These are phyloP conservation scores for Phymatocera aterrima DNA, from an alignment of 2,888 invertebrate genomes.

Conservation along the genomic window DNA sequence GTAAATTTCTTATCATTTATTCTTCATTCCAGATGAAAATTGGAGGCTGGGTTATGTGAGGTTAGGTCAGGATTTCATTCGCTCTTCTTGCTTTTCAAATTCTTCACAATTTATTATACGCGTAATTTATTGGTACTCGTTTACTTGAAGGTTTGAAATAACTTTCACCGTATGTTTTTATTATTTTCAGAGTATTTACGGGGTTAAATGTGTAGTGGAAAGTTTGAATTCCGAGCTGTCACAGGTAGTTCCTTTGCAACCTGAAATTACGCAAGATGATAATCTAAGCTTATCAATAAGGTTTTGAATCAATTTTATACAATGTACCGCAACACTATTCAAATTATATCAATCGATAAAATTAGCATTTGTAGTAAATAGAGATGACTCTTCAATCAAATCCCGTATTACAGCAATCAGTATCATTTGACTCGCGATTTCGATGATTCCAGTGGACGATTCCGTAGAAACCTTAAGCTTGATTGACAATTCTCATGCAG, in stretches of 20 bases:
- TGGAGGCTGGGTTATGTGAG: neutral
- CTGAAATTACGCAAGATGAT: constrained; percentile 23
- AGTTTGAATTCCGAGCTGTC: neutral
- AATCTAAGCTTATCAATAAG: constrained; percentile 22
- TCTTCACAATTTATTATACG: neutral
- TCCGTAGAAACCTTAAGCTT: neutral
- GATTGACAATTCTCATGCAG: neutral
- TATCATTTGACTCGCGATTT: neutral
- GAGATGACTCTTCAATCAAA: neutral
- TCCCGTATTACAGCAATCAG: neutral
- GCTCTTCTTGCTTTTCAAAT: neutral
- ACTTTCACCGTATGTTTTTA: neutral
- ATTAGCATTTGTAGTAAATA: neutral
- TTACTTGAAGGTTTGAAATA: neutral
- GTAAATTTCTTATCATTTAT: neutral
- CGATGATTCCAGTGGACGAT: neutral
- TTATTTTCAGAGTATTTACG: neutral
- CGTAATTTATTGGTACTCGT: neutral
- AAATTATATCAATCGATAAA: neutral
- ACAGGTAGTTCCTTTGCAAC: neutral
- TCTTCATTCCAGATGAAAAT: constrained; percentile 13
- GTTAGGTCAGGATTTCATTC: neutral
- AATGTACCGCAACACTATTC: neutral
- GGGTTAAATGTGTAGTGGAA: neutral
- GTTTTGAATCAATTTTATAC: neutral